These are phyloP conservation scores for Dugesia japonica DNA, from an alignment of 2,888 invertebrate species.

Conservation along the genomic window DNA sequence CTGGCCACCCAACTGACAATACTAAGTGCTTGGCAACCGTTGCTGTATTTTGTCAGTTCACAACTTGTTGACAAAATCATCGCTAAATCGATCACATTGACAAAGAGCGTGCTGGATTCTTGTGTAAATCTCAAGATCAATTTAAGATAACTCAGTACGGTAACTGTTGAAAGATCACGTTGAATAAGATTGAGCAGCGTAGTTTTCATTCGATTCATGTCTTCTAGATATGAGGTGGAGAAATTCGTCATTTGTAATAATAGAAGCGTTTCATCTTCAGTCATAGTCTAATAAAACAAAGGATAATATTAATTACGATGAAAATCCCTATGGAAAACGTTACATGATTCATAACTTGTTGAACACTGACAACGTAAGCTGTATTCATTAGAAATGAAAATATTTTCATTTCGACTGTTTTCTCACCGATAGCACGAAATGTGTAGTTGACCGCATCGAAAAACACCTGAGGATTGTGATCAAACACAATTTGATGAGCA, in stretches of 20 bases:
- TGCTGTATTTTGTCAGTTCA: neutral
- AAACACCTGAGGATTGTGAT: neutral
- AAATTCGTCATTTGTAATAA: conserved; percentile 8
- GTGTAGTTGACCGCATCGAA: neutral
- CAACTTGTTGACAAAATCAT: conserved; percentile 9
- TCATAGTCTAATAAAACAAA: neutral
- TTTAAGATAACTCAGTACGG: neutral
- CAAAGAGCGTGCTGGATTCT: neutral
- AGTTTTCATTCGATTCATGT: neutral
- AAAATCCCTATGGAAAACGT: neutral
- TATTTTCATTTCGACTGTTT: neutral
- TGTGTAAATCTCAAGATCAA: neutral
- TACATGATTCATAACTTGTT: neutral
- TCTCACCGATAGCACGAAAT: neutral
- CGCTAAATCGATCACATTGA: neutral
- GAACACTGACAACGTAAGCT: neutral
- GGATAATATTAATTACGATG: neutral
- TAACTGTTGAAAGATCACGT: neutral
- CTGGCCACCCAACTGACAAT: neutral
- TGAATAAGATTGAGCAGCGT: neutral
- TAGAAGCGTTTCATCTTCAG: neutral
- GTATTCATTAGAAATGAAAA: neutral
- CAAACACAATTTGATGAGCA: conserved; percentile 1
- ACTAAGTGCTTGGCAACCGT: neutral
- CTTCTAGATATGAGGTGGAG: neutral